Percentiles rank a stretch among this genome's conserved stretches.
Evolutionary conservation across 1,140 invertebrate genomes (phyloP).

Genomic region (Rhyzopertha dominica): DNA sequence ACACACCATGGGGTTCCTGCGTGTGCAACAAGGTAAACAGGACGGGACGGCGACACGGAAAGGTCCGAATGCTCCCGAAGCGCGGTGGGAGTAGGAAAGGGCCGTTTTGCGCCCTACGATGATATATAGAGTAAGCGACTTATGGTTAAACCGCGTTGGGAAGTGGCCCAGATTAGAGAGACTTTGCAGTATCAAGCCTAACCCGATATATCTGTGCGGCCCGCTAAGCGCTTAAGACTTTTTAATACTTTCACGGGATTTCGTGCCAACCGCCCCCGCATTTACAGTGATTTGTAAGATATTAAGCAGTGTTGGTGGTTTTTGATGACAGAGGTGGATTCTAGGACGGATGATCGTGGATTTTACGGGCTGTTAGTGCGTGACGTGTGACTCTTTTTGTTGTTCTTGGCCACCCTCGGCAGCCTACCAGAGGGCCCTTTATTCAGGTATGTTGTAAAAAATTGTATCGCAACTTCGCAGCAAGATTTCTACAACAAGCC

Average conservation of each 20-base stretch:
- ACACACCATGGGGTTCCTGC: background rate
- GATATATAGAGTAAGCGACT: conserved; percentile 64
- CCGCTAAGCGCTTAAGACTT: conserved; percentile 48
- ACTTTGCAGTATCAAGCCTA: conserved; percentile 46
- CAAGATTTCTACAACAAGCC: too few relatives aligned
- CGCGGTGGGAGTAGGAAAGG: conserved; percentile 25
- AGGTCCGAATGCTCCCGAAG: conserved; percentile 25
- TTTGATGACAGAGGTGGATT: conserved; percentile 22
- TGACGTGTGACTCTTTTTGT: too few relatives aligned
- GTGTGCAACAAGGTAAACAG: background rate
- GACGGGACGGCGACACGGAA: too few relatives aligned
- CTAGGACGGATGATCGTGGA: conserved; percentile 23
- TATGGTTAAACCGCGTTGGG: conserved; percentile 62
- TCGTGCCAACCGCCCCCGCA: conserved; percentile 35
- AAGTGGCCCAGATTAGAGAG: conserved; percentile 63
- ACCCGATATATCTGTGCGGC: conserved; percentile 39
- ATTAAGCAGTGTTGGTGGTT: conserved; percentile 24
- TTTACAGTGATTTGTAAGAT: conserved; percentile 43
- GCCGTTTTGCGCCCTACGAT: conserved; percentile 43
- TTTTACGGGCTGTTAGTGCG: too few relatives aligned
- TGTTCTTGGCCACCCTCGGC: too few relatives aligned
- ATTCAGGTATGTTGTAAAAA: too few relatives aligned
- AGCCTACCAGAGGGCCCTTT: too few relatives aligned
- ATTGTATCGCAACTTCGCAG: too few relatives aligned
- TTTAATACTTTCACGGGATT: conserved; percentile 48